Base-by-base conservation (phyloP, 2,113 vertebrate species). In the Clarias macrocephalus region DNA sequence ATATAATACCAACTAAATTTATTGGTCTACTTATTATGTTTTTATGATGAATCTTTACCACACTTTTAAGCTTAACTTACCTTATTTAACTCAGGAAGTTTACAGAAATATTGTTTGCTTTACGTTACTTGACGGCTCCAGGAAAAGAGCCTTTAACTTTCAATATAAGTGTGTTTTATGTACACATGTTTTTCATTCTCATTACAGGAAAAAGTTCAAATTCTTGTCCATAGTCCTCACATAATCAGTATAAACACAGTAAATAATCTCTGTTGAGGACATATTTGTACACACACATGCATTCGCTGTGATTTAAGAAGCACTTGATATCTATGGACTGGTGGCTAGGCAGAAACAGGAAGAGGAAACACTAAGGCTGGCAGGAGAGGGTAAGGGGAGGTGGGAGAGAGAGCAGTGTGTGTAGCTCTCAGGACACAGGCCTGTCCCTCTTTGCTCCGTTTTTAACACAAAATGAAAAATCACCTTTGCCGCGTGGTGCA, bases 401-500 rank as follows among this genome's bases (percentile, higher is more conserved):
- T 48, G 54, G 42, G 62, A 3, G 28, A 28, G 65, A 33, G 57
- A 13, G 23, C 18, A 25, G 48, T 23, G 37, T 42, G 59, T 66
- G 82, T 77, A 87, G 83, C 88, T 82, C 85, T 88, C 86, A 91
- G 87, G 66, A 88, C 60, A 33, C 13, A 18, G 66, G 85, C 80
- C 85, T 86, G 89, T 83, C 91, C 90, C 92, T 75, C 91, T 91
- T 91, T 85, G 89, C 85, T 92, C 93, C 87, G 91, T 93, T 95
- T 95, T 95, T 92, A 92, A 93, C 94, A 94, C 89, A 92, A 94
- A 95, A 96, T 95, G 96, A 95, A 96, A 96, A 96, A 95, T 97
- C 96, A 97, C 96, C 97, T 97, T 94, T 95, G 96, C 94, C 94
- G 95, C 94, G 95, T 94, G 92, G 95, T 95, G 95, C 95, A 96